Conservation (phyloP, 2,888 invertebrate genomes). For the Cerastis leucographa region DNA sequence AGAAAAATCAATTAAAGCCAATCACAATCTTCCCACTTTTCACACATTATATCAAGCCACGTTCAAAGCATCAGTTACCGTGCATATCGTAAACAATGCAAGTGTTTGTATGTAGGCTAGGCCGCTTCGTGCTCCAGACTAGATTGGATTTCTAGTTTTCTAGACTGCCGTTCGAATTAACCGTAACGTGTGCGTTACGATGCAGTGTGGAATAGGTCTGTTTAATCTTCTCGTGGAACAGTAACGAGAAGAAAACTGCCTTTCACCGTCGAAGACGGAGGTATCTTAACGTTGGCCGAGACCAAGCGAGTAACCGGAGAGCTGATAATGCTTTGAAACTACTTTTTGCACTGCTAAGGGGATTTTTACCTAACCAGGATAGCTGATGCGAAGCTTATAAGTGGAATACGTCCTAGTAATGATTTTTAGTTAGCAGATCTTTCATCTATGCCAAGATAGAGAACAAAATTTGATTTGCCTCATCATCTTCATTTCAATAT, state of each 20-base stretch:
- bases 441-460: neutral
- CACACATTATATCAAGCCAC: slow-evolving; percentile 22
- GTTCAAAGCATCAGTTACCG: slow-evolving; percentile 46
- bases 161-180: slow-evolving; percentile 77
- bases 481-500: neutral
- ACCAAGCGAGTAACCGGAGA: neutral
- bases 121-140: slow-evolving; percentile 76
- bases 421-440: neutral
- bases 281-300: slow-evolving; percentile 4
- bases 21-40: slow-evolving; percentile 11
- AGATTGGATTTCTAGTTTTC: slow-evolving; percentile 82
- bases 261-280: neutral
- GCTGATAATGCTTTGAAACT: neutral
- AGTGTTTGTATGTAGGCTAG: slow-evolving; percentile 63
- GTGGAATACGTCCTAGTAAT: neutral
- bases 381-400: neutral
- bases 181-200: slow-evolving; percentile 70
- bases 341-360: neutral
- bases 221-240: slow-evolving; percentile 22
- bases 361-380: neutral
- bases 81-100: slow-evolving; percentile 66
- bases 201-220: slow-evolving; percentile 44
- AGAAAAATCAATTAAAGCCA: neutral
- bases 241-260: slow-evolving; percentile 1
- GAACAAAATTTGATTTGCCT: neutral